Conservation (phyloP, 2,113 vertebrate species). For the Siniperca chuatsi region DNA sequence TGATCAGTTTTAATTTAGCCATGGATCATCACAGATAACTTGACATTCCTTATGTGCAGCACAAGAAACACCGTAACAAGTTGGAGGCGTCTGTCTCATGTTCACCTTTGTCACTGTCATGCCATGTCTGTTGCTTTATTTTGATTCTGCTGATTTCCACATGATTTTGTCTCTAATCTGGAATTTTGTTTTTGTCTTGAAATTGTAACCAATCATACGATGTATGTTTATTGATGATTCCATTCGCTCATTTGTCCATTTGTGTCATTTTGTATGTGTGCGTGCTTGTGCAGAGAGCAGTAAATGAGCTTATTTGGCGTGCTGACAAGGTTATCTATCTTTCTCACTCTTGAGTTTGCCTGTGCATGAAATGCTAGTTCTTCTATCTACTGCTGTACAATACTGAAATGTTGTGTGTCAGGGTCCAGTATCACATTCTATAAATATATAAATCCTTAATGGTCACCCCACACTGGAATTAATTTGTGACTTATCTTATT, state of each 20-base stretch:
- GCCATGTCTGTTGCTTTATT: neutral
- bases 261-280: constrained; percentile 49
- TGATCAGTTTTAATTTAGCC: constrained; percentile 15
- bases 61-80: neutral
- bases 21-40: neutral
- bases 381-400: neutral
- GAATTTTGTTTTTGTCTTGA: neutral
- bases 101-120: neutral
- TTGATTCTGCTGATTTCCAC: neutral
- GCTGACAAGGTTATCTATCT: constrained; percentile 64
- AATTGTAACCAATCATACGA: neutral
- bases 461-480: neutral
- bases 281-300: constrained; percentile 66
- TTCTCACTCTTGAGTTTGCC: constrained; percentile 13
- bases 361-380: constrained; percentile 38
- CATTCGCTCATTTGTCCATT: constrained; percentile 42
- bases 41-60: neutral
- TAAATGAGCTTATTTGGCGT: constrained; percentile 56
- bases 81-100: neutral
- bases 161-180: neutral
- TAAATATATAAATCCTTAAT: neutral
- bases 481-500: neutral
- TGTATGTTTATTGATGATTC: constrained; percentile 12
- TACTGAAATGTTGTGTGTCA: neutral
- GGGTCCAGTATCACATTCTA: neutral